phyloP scores from a whole-genome alignment of 2,113 vertebrate genomes.

The Scatophagus argus region DNA sequence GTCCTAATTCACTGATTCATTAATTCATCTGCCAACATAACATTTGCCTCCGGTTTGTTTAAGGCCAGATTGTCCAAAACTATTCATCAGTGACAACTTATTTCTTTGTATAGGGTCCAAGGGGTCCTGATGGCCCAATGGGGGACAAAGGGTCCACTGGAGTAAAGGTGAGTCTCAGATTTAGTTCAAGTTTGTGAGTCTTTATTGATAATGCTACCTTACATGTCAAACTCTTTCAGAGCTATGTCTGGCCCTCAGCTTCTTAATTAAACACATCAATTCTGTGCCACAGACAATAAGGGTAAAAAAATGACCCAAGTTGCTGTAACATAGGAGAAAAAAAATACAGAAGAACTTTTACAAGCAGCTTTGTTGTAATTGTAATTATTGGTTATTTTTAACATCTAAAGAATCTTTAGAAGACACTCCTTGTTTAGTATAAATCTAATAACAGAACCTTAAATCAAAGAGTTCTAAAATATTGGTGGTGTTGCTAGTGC shows the following conservation, averaged over 20 bases:
- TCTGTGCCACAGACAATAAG: slow-evolving; percentile 7
- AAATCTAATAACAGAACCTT: slow-evolving; percentile 45
- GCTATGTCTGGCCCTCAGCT: slow-evolving; percentile 5
- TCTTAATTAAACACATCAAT: slow-evolving; percentile 17
- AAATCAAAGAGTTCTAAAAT: slow-evolving; percentile 58
- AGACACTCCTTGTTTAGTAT: slow-evolving; percentile 32
- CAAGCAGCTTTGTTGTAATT: slow-evolving; percentile 41
- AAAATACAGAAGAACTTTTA: slow-evolving; percentile 23
- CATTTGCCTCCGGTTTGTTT: slow-evolving; percentile 1
- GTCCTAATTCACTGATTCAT: slow-evolving; percentile 20
- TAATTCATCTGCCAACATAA: slow-evolving; percentile 41
- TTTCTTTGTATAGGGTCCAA: slow-evolving; percentile 85
- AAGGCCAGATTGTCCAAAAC: slow-evolving; percentile 32
- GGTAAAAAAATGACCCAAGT: slow-evolving; percentile 9
- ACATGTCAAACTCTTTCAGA: neutral
- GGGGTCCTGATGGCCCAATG: slow-evolving; percentile 89
- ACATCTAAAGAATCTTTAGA: slow-evolving; percentile 51
- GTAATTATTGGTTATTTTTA: slow-evolving; percentile 55
- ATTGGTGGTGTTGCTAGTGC: slow-evolving; percentile 33
- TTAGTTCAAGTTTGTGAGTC: neutral
- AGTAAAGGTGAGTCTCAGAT: slow-evolving; percentile 84
- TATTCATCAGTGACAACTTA: slow-evolving; percentile 27
- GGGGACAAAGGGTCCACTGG: slow-evolving; percentile 89
- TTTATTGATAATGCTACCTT: neutral
- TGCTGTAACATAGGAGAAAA: neutral